A percentile compares a stretch with the other conserved stretches of the same genome.
Evolutionary conservation across 2,888 invertebrate genomes (phyloP).

Genomic region (Parnassius glacialis): DNA sequence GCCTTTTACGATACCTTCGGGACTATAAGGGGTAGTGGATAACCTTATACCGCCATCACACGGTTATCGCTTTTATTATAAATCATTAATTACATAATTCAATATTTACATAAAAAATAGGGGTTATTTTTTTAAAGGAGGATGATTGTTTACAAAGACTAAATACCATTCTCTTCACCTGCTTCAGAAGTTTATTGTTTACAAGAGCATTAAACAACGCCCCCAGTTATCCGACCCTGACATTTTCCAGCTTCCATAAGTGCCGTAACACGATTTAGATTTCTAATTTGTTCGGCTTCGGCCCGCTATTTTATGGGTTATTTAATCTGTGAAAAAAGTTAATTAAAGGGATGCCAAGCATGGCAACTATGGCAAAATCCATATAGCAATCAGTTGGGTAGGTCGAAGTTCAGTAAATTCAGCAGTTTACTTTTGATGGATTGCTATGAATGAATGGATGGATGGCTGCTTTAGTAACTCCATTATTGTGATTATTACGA

Average conservation of each 20-base stretch:
- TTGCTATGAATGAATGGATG: too few relatives aligned
- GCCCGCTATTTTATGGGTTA: too few relatives aligned
- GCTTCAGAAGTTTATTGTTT: slow-evolving; percentile 18
- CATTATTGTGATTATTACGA: not conserved
- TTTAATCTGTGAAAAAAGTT: not conserved
- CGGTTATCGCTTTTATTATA: not conserved
- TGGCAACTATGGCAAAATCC: too few relatives aligned
- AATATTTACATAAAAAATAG: too few relatives aligned
- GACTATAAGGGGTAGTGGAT: too few relatives aligned
- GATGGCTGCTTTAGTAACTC: too few relatives aligned
- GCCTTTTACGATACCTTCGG: too few relatives aligned
- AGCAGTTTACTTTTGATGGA: too few relatives aligned
- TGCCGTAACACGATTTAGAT: not conserved
- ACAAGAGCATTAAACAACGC: slow-evolving; percentile 22
- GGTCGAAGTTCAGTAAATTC: too few relatives aligned
- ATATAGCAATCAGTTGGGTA: too few relatives aligned
- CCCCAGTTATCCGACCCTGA: not conserved
- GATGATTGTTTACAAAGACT: slow-evolving; percentile 23
- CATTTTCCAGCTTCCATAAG: slow-evolving; percentile 11
- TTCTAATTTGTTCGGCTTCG: not conserved
- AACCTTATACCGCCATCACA: not conserved
- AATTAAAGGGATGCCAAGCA: not conserved
- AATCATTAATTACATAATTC: not conserved
- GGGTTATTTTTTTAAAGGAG: slow-evolving; percentile 1
- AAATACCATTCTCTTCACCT: slow-evolving; percentile 17